Percentiles rank a stretch among this genome's conserved stretches.
phyloP scores from a whole-genome alignment of 2,113 vertebrate species.

The Clarias batrachus region DNA sequence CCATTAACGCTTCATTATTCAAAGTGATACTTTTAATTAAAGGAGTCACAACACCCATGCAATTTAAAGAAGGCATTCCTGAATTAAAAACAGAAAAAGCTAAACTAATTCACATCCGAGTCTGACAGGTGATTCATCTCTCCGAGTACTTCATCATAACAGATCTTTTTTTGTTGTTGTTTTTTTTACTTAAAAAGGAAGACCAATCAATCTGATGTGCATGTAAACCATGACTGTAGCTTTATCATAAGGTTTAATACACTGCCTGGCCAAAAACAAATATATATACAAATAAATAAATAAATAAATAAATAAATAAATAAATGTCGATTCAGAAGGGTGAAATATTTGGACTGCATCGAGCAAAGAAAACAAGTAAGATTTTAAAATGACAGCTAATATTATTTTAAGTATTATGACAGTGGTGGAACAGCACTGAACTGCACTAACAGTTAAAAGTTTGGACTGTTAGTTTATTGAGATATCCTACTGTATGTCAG shows the following conservation, averaged over 20 bases:
- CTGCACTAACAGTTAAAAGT: no score
- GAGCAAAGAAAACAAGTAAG: no score
- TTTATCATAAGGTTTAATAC: background rate
- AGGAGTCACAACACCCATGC: conserved; percentile 37
- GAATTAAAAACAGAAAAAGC: conserved; percentile 69
- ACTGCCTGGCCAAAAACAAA: no score
- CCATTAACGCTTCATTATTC: conserved; percentile 70
- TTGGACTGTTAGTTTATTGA: no score
- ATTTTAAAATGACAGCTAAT: no score
- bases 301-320: no score
- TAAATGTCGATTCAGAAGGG: no score
- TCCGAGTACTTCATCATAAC: conserved; percentile 60
- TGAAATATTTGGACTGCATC: no score
- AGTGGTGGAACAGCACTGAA: no score
- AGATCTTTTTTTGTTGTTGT: conserved; percentile 33
- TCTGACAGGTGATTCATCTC: conserved; percentile 71
- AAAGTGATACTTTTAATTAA: conserved; percentile 68
- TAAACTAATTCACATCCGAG: conserved; percentile 68
- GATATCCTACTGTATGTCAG: no score
- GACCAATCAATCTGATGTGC: background rate
- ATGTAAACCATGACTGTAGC: background rate
- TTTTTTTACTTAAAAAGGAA: background rate
- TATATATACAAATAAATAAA: no score
- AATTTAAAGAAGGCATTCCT: conserved; percentile 27
- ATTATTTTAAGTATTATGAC: no score